A percentile compares a stretch with the other conserved stretches of the same genome.
These are phyloP conservation scores for Stenchaetothrips biformis DNA, from an alignment of 2,888 invertebrate species.

Conservation along the genomic window DNA sequence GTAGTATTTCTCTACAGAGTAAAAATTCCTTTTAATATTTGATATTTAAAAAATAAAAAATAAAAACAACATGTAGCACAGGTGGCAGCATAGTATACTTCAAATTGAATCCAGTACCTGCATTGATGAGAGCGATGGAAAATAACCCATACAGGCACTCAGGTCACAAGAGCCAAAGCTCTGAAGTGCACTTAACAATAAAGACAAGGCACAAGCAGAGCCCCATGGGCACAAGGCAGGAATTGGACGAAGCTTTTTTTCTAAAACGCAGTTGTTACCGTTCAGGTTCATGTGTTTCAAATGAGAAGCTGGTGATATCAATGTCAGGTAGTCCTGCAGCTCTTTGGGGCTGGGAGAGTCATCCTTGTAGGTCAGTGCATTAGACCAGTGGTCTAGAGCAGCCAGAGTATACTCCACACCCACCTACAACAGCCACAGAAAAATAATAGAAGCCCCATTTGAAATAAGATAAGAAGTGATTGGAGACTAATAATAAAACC, in stretches of 20 bases:
- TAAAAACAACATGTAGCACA: too few relatives aligned
- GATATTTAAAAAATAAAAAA: too few relatives aligned
- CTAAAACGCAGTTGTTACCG: neutral
- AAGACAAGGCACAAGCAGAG: neutral
- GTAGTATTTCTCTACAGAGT: neutral
- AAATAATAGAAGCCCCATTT: neutral
- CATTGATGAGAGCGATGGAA: neutral
- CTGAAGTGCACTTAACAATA: neutral
- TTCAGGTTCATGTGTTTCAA: neutral
- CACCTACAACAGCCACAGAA: neutral
- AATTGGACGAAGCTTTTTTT: neutral
- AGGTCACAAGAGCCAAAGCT: neutral
- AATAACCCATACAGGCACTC: neutral
- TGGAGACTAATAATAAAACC: neutral
- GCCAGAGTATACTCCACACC: neutral
- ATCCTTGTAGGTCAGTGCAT: neutral
- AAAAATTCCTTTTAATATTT: too few relatives aligned
- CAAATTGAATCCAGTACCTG: neutral
- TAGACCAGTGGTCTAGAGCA: neutral
- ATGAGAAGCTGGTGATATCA: neutral
- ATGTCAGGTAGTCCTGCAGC: neutral
- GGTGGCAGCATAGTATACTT: too few relatives aligned
- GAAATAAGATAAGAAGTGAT: neutral
- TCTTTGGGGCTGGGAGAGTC: neutral
- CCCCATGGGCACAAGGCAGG: neutral